A percentile compares a stretch with the other conserved stretches of the same genome.
Conservation (phyloP, 1,140 invertebrate genomes). For the Steinernema khuongi region DNA sequence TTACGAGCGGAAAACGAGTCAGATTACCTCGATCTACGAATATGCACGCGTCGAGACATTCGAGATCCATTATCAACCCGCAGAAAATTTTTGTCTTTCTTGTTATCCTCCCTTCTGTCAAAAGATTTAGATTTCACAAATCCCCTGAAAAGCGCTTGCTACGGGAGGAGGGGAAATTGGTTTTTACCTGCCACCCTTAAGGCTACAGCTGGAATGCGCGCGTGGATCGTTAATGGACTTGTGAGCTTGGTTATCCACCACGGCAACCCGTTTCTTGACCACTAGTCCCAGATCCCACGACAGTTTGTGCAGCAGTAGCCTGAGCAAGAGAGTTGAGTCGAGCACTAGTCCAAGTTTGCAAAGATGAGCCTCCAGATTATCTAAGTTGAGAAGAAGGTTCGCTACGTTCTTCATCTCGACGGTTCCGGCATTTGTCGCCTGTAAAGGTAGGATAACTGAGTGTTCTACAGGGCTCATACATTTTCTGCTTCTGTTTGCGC, state of each 20-base stretch:
- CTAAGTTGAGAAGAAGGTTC: constrained; percentile 3
- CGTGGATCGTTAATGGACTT: constrained; percentile 42
- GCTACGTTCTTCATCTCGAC: neutral
- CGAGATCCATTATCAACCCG: constrained; percentile 52
- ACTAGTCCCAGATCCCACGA: constrained; percentile 46
- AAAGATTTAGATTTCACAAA: constrained; percentile 53
- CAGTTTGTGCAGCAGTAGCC: constrained; percentile 53
- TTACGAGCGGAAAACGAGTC: neutral
- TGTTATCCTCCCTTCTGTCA: constrained; percentile 51
- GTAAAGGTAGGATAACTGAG: neutral
- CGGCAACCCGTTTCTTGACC: constrained; percentile 34
- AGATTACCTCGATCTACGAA: constrained; percentile 50
- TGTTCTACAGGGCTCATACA: neutral
- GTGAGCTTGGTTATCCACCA: constrained; percentile 32
- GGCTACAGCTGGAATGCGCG: constrained; percentile 52
- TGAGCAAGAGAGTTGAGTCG: constrained; percentile 53
- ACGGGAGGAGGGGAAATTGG: neutral
- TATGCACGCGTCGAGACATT: constrained; percentile 54
- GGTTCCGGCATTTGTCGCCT: neutral
- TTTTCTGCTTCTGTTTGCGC: neutral
- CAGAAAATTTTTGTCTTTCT: constrained; percentile 52
- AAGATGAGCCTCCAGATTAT: constrained; percentile 53
- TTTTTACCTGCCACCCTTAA: constrained; percentile 50
- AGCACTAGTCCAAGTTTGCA: constrained; percentile 56
- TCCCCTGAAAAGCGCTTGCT: constrained; percentile 25